phyloP scores from a whole-genome alignment of 1,140 invertebrate species.

The Steinernema khuongi region DNA sequence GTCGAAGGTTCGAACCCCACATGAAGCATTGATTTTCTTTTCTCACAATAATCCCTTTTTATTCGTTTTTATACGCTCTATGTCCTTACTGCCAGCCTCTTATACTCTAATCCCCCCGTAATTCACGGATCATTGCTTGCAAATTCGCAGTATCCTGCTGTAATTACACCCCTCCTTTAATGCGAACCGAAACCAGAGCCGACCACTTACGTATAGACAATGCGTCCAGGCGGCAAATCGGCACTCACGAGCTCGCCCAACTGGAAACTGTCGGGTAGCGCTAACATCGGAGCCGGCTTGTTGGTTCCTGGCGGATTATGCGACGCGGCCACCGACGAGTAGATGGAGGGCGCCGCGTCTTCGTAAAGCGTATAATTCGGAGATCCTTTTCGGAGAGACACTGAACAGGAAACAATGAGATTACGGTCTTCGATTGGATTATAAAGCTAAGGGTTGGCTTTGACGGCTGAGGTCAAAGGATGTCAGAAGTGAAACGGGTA shows the following conservation, averaged over 20 bases:
- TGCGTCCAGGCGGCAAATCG: constrained; percentile 15
- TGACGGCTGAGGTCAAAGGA: not conserved
- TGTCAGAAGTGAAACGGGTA: not conserved
- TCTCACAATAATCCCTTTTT: too few relatives aligned
- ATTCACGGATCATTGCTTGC: too few relatives aligned
- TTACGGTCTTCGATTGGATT: not conserved
- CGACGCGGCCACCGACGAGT: not conserved
- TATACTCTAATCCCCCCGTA: too few relatives aligned
- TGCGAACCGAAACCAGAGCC: not conserved
- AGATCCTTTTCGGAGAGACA: constrained; percentile 3
- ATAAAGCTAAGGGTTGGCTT: not conserved
- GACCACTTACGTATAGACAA: constrained; percentile 19
- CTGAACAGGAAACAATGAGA: not conserved
- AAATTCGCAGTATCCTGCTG: too few relatives aligned
- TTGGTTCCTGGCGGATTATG: constrained; percentile 17
- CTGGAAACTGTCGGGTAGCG: constrained; percentile 15
- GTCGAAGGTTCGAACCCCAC: too few relatives aligned
- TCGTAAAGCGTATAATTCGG: constrained; percentile 10
- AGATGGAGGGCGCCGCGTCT: not conserved
- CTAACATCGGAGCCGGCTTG: not conserved
- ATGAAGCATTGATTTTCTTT: too few relatives aligned
- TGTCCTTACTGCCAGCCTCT: too few relatives aligned
- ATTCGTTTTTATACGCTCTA: too few relatives aligned
- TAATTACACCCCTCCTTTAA: too few relatives aligned
- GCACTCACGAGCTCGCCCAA: constrained; percentile 10